phyloP scores from a whole-genome alignment of 2,797 vertebrate species.

The Stomatorhinus walkeri region DNA sequence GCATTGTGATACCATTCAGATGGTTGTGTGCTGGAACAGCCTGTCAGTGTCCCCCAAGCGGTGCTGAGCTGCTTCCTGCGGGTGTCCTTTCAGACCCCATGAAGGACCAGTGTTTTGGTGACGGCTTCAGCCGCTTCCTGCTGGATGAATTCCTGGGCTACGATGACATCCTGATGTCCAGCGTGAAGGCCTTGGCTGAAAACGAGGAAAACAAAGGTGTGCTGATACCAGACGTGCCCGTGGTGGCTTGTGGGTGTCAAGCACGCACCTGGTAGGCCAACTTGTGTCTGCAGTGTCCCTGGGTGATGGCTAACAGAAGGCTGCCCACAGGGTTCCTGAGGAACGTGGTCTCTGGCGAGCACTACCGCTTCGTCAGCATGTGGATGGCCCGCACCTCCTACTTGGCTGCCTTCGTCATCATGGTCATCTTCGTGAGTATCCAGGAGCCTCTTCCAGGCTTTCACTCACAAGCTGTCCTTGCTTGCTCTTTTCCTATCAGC shows the following conservation, averaged over 20 bases:
- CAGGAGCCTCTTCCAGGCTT: background rate
- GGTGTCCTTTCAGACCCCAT: constrained; percentile 63
- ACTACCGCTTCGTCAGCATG: constrained; percentile 98
- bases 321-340: constrained; percentile 77
- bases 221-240: background rate
- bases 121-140: constrained; percentile 90
- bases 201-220: constrained; percentile 95
- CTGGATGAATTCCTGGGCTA: constrained; percentile 92
- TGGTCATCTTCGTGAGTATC: constrained; percentile 93
- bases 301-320: background rate
- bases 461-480: background rate
- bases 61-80: background rate
- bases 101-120: constrained; percentile 86
- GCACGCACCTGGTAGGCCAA: background rate
- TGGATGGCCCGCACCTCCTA: constrained; percentile 98
- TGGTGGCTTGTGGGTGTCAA: background rate
- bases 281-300: background rate
- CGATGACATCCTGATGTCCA: constrained; percentile 96
- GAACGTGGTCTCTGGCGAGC: constrained; percentile 93
- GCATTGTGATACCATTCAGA: background rate
- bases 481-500: background rate
- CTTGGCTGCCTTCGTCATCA: constrained; percentile 91
- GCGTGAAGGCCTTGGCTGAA: constrained; percentile 91
- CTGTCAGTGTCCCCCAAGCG: background rate
- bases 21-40: background rate